These are phyloP conservation scores for Chelonia mydas DNA, from an alignment of 2,797 vertebrate species.

Conservation along the genomic window DNA sequence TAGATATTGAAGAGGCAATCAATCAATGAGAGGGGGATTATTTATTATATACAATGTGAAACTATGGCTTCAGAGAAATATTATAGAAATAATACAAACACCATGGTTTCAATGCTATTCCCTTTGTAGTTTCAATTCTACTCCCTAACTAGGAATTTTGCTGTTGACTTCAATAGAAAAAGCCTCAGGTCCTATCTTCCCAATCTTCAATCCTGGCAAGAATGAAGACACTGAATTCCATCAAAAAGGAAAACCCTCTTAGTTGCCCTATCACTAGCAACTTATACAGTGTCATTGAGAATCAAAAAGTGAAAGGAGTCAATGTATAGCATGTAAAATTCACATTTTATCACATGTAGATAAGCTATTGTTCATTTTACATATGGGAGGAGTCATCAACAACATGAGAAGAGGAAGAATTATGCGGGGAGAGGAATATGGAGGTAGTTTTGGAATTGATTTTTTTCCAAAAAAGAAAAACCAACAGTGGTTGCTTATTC, in stretches of 20 bases:
- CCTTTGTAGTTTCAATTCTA: not conserved
- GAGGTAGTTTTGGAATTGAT: not conserved
- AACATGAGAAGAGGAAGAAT: not conserved
- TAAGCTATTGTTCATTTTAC: not conserved
- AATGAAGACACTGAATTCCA: not conserved
- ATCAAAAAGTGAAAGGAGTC: not conserved
- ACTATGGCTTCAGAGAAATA: not conserved
- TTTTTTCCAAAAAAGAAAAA: not conserved
- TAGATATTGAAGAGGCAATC: not conserved
- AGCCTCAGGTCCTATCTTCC: not conserved
- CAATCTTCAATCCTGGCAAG: not conserved
- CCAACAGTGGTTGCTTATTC: not conserved
- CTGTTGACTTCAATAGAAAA: rapidly evolving
- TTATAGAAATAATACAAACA: rapidly evolving
- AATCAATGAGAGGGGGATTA: not conserved
- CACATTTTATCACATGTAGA: not conserved
- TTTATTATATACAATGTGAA: not conserved
- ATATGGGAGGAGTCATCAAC: not conserved
- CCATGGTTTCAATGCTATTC: not conserved
- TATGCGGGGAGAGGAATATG: not conserved
- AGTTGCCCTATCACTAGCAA: not conserved
- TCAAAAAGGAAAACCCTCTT: not conserved
- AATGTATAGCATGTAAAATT: not conserved
- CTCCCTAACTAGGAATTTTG: not conserved
- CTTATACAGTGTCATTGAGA: too few species aligned